Evolutionary conservation across 2,888 invertebrate species (phyloP).

Genomic region (Diogma glabrata): DNA sequence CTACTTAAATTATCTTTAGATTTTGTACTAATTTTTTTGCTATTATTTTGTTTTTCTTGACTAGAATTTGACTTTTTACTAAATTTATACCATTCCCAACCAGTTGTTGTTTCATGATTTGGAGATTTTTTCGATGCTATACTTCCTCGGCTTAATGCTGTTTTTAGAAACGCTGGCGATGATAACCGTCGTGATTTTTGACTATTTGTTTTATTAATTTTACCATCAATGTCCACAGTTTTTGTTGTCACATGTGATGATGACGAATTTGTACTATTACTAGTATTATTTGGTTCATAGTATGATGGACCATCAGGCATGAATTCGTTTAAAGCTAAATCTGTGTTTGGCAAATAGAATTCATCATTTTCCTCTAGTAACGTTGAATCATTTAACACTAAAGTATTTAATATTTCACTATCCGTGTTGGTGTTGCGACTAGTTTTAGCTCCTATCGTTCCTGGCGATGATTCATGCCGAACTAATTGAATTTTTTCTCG

Average conservation of each 20-base stretch:
- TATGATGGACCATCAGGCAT: constrained; percentile 35
- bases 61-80: constrained; percentile 22
- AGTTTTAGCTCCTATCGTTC: constrained; percentile 31
- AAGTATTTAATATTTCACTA: background rate
- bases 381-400: constrained; percentile 39
- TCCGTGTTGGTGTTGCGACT: too few relatives aligned
- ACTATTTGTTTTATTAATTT: constrained; percentile 27
- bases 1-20: constrained; percentile 14
- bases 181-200: constrained; percentile 44
- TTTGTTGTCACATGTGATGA: background rate
- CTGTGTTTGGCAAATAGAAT: constrained; percentile 41
- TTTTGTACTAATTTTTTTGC: constrained; percentile 18
- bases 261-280: background rate
- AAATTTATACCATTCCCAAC: constrained; percentile 37
- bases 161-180: constrained; percentile 46
- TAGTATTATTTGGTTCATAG: constrained; percentile 25
- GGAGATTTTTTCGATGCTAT: constrained; percentile 24
- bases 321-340: constrained; percentile 35
- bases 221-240: constrained; percentile 1
- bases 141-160: constrained; percentile 42
- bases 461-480: constrained; percentile 36
- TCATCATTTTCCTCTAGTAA: constrained; percentile 43
- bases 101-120: constrained; percentile 29
- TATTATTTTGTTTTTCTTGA: constrained; percentile 11
- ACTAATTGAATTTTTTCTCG: constrained; percentile 31